Percentiles rank a stretch among this genome's conserved stretches.
Conservation (phyloP, 1,140 invertebrate species). For the Formica exsecta region DNA sequence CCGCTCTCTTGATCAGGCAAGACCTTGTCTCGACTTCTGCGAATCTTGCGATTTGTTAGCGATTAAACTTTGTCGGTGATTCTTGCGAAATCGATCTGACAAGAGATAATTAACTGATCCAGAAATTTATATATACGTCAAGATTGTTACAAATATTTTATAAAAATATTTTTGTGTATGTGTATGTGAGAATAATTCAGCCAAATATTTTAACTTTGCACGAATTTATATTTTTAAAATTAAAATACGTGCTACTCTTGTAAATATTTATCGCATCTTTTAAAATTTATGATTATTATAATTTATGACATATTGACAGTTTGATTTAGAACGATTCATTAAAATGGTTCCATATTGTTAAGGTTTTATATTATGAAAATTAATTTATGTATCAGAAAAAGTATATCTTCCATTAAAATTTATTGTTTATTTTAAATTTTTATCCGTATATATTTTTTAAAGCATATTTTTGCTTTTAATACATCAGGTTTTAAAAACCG, state of each 20-base stretch:
- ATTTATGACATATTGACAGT: neutral
- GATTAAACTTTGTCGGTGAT: constrained; percentile 3
- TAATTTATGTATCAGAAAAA: neutral
- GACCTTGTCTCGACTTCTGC: constrained; percentile 23
- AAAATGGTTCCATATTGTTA: too few species aligned
- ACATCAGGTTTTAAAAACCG: neutral
- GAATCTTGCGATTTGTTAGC: constrained; percentile 29
- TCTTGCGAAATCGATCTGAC: neutral
- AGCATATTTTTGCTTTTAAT: neutral
- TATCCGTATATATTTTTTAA: neutral
- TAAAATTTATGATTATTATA: neutral
- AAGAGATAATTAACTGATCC: neutral
- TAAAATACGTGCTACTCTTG: neutral
- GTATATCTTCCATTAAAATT: neutral
- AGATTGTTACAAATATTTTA: neutral
- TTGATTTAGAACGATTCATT: neutral
- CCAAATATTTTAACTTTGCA: neutral
- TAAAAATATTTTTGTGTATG: neutral
- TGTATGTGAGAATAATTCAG: neutral
- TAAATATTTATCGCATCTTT: neutral
- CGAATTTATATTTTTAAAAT: constrained; percentile 12
- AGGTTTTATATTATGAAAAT: too few species aligned
- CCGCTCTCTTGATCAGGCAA: constrained; percentile 14
- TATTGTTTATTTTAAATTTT: constrained; percentile 1
- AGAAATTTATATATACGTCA: constrained; percentile 26